These are phyloP conservation scores for Drosophila tani DNA, from an alignment of 1,140 invertebrate genomes.

Conservation along the genomic window DNA sequence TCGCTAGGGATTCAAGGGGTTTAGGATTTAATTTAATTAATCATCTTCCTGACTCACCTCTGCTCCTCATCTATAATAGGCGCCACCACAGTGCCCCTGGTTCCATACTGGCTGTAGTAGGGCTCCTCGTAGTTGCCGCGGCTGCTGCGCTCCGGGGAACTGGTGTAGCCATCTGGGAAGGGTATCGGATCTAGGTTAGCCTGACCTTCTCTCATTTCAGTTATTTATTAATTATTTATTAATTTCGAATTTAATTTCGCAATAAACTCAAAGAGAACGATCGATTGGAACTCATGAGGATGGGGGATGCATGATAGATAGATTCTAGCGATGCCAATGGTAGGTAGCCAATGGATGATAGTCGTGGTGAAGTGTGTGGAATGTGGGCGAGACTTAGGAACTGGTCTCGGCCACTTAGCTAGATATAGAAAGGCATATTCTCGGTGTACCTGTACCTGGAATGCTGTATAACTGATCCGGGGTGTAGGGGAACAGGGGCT, in stretches of 20 bases:
- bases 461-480: constrained; percentile 87
- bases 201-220: background rate
- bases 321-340: too few relatives aligned
- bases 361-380: background rate
- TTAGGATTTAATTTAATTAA: background rate
- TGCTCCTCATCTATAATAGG: constrained; percentile 96
- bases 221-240: background rate
- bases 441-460: constrained; percentile 87
- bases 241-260: constrained; percentile 7
- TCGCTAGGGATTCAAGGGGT: constrained; percentile 86
- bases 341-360: too few relatives aligned
- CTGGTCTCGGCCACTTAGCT: constrained; percentile 11
- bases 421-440: constrained; percentile 42
- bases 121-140: constrained; percentile 92
- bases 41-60: constrained; percentile 74
- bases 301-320: constrained; percentile 23
- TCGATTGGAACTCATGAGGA: constrained; percentile 5
- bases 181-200: background rate
- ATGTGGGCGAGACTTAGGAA: constrained; percentile 14
- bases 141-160: constrained; percentile 92
- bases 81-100: constrained; percentile 91
- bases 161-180: constrained; percentile 91
- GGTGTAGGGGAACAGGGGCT: constrained; percentile 86
- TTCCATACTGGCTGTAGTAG: constrained; percentile 92
- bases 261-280: background rate